Base-by-base conservation (phyloP, 2,888 invertebrate genomes). In the Nemoura dubitans region DNA sequence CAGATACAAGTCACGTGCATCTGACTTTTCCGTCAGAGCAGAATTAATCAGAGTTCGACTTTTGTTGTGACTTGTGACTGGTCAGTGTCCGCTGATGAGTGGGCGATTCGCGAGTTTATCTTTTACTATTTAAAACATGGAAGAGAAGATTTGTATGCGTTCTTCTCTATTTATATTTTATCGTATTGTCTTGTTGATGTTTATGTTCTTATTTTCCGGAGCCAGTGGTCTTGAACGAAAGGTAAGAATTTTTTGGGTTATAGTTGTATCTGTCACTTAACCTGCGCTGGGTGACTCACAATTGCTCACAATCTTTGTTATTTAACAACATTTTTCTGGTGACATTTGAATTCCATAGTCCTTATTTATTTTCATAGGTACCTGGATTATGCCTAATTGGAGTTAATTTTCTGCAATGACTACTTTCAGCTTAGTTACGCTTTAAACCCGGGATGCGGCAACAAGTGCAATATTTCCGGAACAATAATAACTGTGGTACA, bases 401-500 rank as follows among this genome's bases (percentile, higher is more conserved):
- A 36, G 3, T 36, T 36, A 36, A 59, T 59, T 10, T 59, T 21
- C 14, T 10, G 59, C 2, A 21, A 10, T 59, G 21, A 16, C 21
- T 21, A 14, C n/a, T 84, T 84, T 26, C 84, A 84, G 84, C 28
- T 84, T 16, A 28, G 14, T 16, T 84, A 28, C 21, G 76, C 16
- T 0, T 59, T 84, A n/a, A 84, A 84, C 21, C 84, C 84, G 16
- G 84, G 28, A 14, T 84, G 84, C 59, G 27, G 29, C 27, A 59
- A 84, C 16, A n/a, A 26, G 21, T 84, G 84, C 76, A 84, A 84
- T 84, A 25, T 16, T 2, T 59, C 84, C 21, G n/a, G 29, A 25
- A 29, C n/a, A 29, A 21, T 30, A 29, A 89, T 91, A 0, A 92
- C 92, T 0, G 90, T 94, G 0, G 89, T 94, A 2, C 93, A 95